Percentiles rank a stretch among this genome's conserved stretches.
phyloP scores from a whole-genome alignment of 1,140 invertebrate species.

The Drosophila rufa region DNA sequence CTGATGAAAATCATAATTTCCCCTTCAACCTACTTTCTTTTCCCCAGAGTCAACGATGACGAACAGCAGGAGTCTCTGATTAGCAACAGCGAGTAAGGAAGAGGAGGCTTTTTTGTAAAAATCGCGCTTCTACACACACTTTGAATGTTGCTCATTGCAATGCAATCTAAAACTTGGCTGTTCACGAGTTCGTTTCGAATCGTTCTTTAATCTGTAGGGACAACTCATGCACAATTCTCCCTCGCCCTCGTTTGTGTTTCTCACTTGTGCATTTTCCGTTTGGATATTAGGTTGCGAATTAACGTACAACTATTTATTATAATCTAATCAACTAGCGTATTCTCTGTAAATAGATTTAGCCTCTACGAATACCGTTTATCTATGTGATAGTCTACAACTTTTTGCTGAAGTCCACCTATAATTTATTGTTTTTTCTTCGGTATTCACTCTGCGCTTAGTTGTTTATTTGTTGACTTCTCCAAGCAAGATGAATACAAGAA shows the following conservation, averaged over 20 bases:
- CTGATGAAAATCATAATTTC: background rate
- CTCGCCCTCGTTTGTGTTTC: slow-evolving; percentile 44
- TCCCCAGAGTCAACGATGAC: slow-evolving; percentile 88
- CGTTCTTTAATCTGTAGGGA: slow-evolving; percentile 74
- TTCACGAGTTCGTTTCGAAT: slow-evolving; percentile 82
- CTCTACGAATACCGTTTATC: slow-evolving; percentile 57
- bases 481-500: slow-evolving; percentile 30
- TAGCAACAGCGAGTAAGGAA: slow-evolving; percentile 84
- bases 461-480: slow-evolving; percentile 50
- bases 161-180: slow-evolving; percentile 82
- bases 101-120: slow-evolving; percentile 56
- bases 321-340: slow-evolving; percentile 24
- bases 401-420: slow-evolving; percentile 69
- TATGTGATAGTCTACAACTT: slow-evolving; percentile 74
- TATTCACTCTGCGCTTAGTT: slow-evolving; percentile 42
- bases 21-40: slow-evolving; percentile 49
- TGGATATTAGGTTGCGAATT: slow-evolving; percentile 56
- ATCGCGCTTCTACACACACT: slow-evolving; percentile 59
- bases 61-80: slow-evolving; percentile 92
- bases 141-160: slow-evolving; percentile 73
- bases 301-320: slow-evolving; percentile 54
- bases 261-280: slow-evolving; percentile 46
- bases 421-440: slow-evolving; percentile 35
- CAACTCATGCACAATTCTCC: slow-evolving; percentile 51
- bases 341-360: slow-evolving; percentile 73